Evolutionary conservation across 2,113 vertebrate genomes (phyloP), one percentile per base, ranked within the genome.

Genomic region (Sceloporus undulatus): DNA sequence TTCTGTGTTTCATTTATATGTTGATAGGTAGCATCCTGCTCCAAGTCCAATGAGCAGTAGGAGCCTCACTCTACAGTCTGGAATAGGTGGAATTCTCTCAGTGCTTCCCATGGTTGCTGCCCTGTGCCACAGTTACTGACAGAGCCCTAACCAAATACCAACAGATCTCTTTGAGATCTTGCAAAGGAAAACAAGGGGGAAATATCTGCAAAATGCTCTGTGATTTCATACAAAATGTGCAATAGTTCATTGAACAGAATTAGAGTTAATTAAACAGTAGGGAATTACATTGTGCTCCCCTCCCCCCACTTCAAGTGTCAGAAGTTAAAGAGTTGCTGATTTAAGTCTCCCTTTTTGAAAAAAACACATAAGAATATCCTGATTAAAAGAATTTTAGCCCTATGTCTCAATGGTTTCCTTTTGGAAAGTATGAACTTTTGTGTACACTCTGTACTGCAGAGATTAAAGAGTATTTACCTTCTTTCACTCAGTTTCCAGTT

Each of bases 231-330:
- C 25, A 83, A 82, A 82, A 82, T 48, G 66, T 71, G 81, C 40
- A 83, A 71, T 70, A 52, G 81, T 70, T 71, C 81, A 82, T 27
- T 52, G 27, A 4, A 10, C 65, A 52, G 42, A 71, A 83, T 71
- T 83, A n/a, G 7, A 83, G 42, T 52, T 83, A 71, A 83, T 71
- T 83, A 83, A 83, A 34, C 82, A 71, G 70, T n/a, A 71, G 66
- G 82, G 82, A 83, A 52, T 83, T 83, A 27, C 16, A 48, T 52
- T 71, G 42, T 71, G 38, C 65, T n/a, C 52, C 70, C 70, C 70
- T 18, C 14, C 14, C 10, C 3, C 19, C 4, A 1, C 34, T 83
- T 71, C 66, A n/a, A 19, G 25, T 83, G 27, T n/a, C 66, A 71
- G 40, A 71, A 83, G 40, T 71, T 83, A 71, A 82, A 21, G 59